A percentile compares a stretch with the other conserved stretches of the same genome.
These are phyloP conservation scores for Brienomyrus brachyistius DNA, from an alignment of 2,113 vertebrate species.

Conservation along the genomic window DNA sequence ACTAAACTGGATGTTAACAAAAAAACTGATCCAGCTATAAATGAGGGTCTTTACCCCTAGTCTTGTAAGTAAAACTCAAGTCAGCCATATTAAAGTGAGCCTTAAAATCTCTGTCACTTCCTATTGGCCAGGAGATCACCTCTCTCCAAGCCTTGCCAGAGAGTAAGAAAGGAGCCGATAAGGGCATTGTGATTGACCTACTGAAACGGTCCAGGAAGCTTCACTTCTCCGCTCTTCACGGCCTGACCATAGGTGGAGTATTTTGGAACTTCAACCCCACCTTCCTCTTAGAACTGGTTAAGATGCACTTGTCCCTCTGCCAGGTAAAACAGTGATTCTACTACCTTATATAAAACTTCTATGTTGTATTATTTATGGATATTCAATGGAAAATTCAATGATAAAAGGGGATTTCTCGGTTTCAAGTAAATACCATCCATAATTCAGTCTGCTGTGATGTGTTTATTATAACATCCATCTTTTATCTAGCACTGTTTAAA, in stretches of 20 bases:
- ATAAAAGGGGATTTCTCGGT: neutral
- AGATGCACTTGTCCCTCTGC: conserved; percentile 52
- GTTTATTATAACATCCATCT: neutral
- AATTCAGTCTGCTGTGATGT: neutral
- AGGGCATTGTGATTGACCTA: neutral
- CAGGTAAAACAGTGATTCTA: conserved; percentile 49
- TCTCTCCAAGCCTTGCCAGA: conserved; percentile 54
- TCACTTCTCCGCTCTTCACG: conserved; percentile 51
- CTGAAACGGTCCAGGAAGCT: conserved; percentile 54
- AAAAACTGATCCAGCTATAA: neutral
- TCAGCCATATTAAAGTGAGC: neutral
- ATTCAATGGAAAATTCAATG: neutral
- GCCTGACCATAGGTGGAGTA: conserved; percentile 59
- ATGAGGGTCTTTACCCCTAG: neutral
- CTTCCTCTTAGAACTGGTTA: conserved; percentile 59
- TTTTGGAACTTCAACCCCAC: conserved; percentile 53
- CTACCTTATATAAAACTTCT: neutral
- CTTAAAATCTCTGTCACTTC: neutral
- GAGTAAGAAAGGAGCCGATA: too few species aligned
- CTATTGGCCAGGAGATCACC: conserved; percentile 48
- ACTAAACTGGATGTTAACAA: neutral
- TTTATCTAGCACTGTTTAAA: neutral
- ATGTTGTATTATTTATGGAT: neutral
- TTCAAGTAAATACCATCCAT: neutral
- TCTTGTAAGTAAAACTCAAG: neutral